Evolutionary conservation across 2,113 vertebrate genomes (phyloP).

Genomic region (Caracal caracal): DNA sequence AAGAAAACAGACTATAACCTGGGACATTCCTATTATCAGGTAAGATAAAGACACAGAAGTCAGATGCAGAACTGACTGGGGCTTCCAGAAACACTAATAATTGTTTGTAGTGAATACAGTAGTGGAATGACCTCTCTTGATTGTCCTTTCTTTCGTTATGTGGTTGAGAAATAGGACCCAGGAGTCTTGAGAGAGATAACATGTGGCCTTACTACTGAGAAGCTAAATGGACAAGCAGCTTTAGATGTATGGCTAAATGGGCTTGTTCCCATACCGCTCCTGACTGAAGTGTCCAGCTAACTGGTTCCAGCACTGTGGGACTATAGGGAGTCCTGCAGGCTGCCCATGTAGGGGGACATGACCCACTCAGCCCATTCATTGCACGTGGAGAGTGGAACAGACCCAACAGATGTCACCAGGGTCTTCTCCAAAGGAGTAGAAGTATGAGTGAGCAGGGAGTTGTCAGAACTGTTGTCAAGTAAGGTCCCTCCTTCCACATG

Average conservation of each 20-base stretch:
- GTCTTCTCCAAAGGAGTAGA: background rate
- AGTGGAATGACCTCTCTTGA: background rate
- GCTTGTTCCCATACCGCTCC: background rate
- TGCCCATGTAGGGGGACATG: background rate
- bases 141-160: background rate
- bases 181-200: background rate
- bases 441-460: background rate
- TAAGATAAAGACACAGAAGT: background rate
- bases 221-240: background rate
- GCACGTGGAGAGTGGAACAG: fast-evolving
- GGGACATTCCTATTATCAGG: background rate
- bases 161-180: background rate
- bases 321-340: background rate
- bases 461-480: background rate
- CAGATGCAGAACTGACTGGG: background rate
- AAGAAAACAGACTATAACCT: background rate
- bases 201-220: background rate
- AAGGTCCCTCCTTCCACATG: background rate
- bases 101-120: background rate
- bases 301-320: background rate
- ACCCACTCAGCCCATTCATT: background rate
- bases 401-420: background rate
- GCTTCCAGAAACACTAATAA: background rate
- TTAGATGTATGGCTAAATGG: background rate
- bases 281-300: background rate